Evolutionary conservation across 2,113 vertebrate species (phyloP), one percentile per base, ranked within the genome.

Genomic region (Calyptommatus sinebrachiatus): DNA sequence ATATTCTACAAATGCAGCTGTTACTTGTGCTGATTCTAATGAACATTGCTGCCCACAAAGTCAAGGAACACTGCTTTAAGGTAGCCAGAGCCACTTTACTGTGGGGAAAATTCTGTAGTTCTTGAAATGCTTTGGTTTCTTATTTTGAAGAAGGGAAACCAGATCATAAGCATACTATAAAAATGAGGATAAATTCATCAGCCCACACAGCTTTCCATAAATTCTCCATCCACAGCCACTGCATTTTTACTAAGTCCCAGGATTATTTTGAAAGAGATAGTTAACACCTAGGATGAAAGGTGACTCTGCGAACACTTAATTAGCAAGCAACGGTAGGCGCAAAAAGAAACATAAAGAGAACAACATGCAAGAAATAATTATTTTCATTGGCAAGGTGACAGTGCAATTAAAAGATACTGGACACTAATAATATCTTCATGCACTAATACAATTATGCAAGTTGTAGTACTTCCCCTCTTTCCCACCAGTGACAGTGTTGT

Each of bases 241-340:
- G 78, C 0, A 0, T 83, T 81, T 90, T 77, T 78, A 61, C 81
- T 35, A 29, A 88, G 71, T 35, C 35, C 35, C 62, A 46, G 5
- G 7, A 65, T 78, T 87, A 16, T 84, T 88, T 71, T 35, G n/a
- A 20, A 82, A 87, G 45, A 24, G 1, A 22, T 79, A 2, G 61
- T 84, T 85, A 77, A 11, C 50, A 75, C 16, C 21, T 71, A 22
- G 21, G 79, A 75, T 86, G 78, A 57, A 79, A 86, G 45, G 71
- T 21, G 8, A 79, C 85, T 57, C 57, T 84, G 71, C 80, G 82
- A 72, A 21, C 73, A 20, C 85, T 84, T 83, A 79, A 84, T 83
- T 78, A 83, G 66, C 61, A 31, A 85, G 31, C 76, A 83, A 71
- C 18, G 79, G 87, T 22, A 1, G 29, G n/a, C 10, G 26, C 28